Evolutionary conservation across 2,888 invertebrate genomes (phyloP).

Genomic region (Pachliopta kotzebuea): DNA sequence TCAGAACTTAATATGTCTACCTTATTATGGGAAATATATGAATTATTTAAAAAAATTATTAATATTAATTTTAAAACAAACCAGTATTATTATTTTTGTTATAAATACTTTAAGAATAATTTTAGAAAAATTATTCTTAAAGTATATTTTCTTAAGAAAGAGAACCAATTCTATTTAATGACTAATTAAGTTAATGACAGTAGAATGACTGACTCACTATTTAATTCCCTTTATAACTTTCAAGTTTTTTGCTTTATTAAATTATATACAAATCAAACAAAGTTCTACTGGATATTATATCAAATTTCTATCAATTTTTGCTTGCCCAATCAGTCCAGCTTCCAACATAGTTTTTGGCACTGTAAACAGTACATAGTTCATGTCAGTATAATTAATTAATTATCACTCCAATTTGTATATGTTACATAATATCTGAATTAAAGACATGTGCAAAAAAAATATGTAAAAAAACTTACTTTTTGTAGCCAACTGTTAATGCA

Average conservation of each 20-base stretch:
- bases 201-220: background rate
- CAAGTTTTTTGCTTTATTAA: background rate
- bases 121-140: too few relatives aligned
- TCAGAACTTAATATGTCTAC: too few relatives aligned
- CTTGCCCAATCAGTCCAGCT: constrained; percentile 82
- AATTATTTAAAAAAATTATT: background rate
- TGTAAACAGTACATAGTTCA: constrained; percentile 50
- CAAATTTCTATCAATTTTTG: constrained; percentile 34
- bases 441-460: constrained; percentile 1
- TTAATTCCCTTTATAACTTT: background rate
- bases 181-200: background rate
- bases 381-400: too few relatives aligned
- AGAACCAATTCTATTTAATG: background rate
- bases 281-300: background rate
- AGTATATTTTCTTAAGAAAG: background rate
- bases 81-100: too few relatives aligned
- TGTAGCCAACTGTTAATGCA: constrained; percentile 79
- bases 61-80: too few relatives aligned
- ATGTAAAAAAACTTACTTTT: constrained; percentile 70
- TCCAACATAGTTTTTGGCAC: constrained; percentile 79
- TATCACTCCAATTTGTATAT: too few relatives aligned
- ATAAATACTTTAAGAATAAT: too few relatives aligned
- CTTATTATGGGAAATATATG: too few relatives aligned
- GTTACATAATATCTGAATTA: too few relatives aligned
- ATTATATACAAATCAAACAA: background rate